Percentiles rank a stretch among this genome's conserved stretches.
Conservation (phyloP, 1,140 invertebrate species). For the Vollenhovia emeryi region DNA sequence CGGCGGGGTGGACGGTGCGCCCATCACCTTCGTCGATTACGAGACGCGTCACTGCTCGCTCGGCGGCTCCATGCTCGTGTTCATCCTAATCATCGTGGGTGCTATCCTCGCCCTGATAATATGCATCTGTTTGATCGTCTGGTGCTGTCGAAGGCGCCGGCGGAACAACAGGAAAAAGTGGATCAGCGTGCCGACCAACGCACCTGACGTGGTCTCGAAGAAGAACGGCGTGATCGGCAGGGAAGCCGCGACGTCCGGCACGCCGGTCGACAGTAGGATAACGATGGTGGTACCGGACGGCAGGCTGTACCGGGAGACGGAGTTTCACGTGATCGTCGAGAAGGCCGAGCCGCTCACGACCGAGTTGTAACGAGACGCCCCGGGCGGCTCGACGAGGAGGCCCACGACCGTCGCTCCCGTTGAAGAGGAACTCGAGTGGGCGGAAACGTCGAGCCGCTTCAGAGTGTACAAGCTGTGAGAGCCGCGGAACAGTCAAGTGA, state of each 20-base stretch:
- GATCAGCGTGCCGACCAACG: conserved; percentile 84
- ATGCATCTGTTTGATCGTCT: conserved; percentile 72
- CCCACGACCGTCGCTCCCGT: conserved; percentile 39
- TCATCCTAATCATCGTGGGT: conserved; percentile 73
- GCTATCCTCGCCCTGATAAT: conserved; percentile 68
- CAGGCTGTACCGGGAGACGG: conserved; percentile 92
- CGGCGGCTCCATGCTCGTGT: conserved; percentile 76
- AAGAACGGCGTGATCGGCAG: conserved; percentile 81
- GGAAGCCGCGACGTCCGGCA: conserved; percentile 60
- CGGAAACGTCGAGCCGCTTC: conserved; percentile 71
- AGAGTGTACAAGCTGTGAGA: conserved; percentile 82
- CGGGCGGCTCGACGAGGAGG: conserved; percentile 71
- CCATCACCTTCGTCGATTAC: conserved; percentile 77
- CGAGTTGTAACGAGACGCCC: conserved; percentile 87
- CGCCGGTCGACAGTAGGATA: conserved; percentile 83
- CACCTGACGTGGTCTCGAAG: conserved; percentile 81
- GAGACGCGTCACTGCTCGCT: conserved; percentile 77
- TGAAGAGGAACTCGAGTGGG: conserved; percentile 64
- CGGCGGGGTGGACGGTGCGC: conserved; percentile 58
- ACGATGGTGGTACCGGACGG: conserved; percentile 92
- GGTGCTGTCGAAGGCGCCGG: conserved; percentile 77
- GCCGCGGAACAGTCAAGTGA: conserved; percentile 71
- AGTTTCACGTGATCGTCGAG: conserved; percentile 93
- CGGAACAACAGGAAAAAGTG: conserved; percentile 78
- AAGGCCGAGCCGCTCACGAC: conserved; percentile 92